Conservation (phyloP, 53 echinoderm and acorn worm species). For the Holothuria leucospilota region DNA sequence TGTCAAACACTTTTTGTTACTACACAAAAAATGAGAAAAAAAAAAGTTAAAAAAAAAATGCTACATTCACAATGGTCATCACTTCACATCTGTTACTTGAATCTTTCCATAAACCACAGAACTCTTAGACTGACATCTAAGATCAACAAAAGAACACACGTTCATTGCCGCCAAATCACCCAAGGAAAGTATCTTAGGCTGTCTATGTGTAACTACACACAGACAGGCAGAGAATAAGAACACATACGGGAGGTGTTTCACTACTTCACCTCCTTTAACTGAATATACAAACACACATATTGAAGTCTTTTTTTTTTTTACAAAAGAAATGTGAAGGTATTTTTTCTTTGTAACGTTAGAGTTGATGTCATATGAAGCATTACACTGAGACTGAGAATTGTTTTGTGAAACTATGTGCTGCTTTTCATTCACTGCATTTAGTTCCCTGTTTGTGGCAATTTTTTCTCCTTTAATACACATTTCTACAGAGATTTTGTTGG, state of each 20-base stretch:
- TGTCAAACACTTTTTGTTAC: slow-evolving; percentile 35
- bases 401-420: too few species aligned
- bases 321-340: slow-evolving; percentile 29
- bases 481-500: too few species aligned
- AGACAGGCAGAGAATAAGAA: background rate
- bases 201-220: background rate
- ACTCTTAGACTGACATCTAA: slow-evolving; percentile 29
- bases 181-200: background rate
- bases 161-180: slow-evolving; percentile 21
- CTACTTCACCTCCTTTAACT: slow-evolving; percentile 22
- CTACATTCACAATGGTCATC: slow-evolving; percentile 43
- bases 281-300: slow-evolving; percentile 54
- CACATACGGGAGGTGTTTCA: slow-evolving; percentile 15
- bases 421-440: too few species aligned
- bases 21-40: slow-evolving; percentile 36
- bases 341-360: too few species aligned
- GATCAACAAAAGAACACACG: slow-evolving; percentile 7
- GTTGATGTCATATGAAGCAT: too few species aligned
- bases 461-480: too few species aligned
- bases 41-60: slow-evolving; percentile 5
- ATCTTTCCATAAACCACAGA: slow-evolving; percentile 1
- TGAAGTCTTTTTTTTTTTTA: slow-evolving; percentile 39
- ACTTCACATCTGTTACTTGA: slow-evolving; percentile 31
- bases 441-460: too few species aligned
- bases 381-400: too few species aligned